A percentile compares a stretch with the other conserved stretches of the same genome.
Conservation (phyloP, 2,113 vertebrate genomes). For the Python bivittatus region DNA sequence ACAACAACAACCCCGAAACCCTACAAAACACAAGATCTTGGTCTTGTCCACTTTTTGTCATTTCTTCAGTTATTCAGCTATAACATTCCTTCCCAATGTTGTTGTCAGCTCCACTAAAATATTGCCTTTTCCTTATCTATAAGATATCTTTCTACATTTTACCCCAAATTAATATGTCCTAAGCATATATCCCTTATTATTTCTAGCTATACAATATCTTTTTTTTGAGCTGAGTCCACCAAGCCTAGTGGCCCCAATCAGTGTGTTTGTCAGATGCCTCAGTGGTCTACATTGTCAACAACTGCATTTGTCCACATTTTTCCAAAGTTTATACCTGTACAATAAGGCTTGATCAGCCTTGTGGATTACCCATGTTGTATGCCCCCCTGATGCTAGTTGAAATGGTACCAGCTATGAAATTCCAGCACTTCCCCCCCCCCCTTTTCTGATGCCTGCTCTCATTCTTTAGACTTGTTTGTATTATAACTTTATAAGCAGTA, state of each 20-base stretch:
- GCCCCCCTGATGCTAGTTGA: no score
- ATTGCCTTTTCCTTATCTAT: background rate
- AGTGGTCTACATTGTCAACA: rapidly evolving
- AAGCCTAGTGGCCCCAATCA: background rate
- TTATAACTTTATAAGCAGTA: constrained; percentile 19
- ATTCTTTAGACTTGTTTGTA: constrained; percentile 7
- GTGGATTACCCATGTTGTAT: rapidly evolving
- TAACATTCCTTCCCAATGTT: background rate
- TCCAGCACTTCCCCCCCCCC: rapidly evolving
- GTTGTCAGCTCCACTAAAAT: background rate
- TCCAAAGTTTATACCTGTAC: rapidly evolving
- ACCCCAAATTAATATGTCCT: background rate
- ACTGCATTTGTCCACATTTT: rapidly evolving
- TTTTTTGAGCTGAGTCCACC: background rate
- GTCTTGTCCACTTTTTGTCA: background rate
- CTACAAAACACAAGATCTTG: background rate
- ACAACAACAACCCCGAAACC: background rate
- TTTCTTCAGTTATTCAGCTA: background rate
- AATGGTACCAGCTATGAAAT: background rate
- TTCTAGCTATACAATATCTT: background rate
- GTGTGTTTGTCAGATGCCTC: background rate
- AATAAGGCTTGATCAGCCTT: background rate
- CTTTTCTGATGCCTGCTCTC: background rate
- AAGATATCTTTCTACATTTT: background rate
- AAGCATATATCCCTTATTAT: no score